These are phyloP conservation scores for Gnathonemus echidnorhynchus DNA, from an alignment of 2,113 vertebrate genomes.

Conservation along the genomic window DNA sequence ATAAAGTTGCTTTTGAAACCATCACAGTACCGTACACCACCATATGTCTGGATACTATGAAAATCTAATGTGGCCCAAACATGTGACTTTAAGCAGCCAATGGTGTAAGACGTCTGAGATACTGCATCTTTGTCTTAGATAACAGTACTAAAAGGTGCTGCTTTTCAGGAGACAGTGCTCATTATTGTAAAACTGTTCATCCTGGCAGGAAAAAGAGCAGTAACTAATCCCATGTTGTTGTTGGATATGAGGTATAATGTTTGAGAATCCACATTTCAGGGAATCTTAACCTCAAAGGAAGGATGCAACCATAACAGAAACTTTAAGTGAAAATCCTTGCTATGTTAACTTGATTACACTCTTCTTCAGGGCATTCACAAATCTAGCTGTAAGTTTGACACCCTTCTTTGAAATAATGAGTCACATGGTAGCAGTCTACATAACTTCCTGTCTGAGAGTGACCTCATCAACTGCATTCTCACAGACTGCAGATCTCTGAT, in stretches of 20 bases:
- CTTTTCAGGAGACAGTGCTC: neutral
- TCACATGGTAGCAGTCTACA: neutral
- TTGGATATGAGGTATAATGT: neutral
- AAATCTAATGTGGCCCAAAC: neutral
- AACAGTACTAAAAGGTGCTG: neutral
- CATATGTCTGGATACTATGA: neutral
- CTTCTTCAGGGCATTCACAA: neutral
- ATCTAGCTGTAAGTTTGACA: neutral
- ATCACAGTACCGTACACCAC: too few species aligned
- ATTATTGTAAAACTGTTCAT: neutral
- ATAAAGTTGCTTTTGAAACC: neutral
- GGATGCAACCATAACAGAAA: neutral
- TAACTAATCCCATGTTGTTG: neutral
- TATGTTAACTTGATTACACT: neutral
- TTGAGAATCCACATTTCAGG: neutral
- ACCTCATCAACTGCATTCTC: neutral
- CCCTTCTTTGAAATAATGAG: neutral
- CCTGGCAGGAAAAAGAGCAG: neutral
- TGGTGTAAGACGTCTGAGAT: neutral
- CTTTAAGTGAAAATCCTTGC: too few species aligned
- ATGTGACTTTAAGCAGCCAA: neutral
- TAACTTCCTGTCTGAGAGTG: slow-evolving; percentile 14
- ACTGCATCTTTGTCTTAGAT: neutral
- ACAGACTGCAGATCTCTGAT: neutral
- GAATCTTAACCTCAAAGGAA: neutral